These are phyloP conservation scores for Ceyx erithaca DNA, from an alignment of 2,797 vertebrate species.

Conservation along the genomic window DNA sequence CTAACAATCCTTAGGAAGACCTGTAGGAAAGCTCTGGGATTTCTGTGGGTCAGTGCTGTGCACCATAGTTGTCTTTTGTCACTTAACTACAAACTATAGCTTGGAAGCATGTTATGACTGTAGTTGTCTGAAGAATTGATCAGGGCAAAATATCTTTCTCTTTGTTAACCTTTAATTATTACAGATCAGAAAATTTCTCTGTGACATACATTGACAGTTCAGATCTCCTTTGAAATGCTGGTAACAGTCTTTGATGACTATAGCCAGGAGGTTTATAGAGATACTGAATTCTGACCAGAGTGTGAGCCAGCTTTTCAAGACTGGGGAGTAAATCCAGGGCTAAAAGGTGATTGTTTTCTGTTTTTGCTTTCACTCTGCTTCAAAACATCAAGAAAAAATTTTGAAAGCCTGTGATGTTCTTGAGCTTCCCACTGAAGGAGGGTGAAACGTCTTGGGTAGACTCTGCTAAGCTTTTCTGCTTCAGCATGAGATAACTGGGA, in stretches of 20 bases:
- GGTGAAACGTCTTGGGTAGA: not conserved
- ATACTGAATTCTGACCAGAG: not conserved
- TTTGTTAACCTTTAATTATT: not conserved
- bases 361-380: not conserved
- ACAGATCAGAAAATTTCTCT: not conserved
- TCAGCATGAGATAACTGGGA: not conserved
- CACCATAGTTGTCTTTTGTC: not conserved
- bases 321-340: not conserved
- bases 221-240: not conserved
- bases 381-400: not conserved
- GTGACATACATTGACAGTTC: not conserved
- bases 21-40: not conserved
- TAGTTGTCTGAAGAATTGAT: not conserved
- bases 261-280: not conserved
- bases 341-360: not conserved
- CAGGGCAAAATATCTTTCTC: not conserved
- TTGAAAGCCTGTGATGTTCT: not conserved
- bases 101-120: not conserved
- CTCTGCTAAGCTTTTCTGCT: not conserved
- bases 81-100: not conserved
- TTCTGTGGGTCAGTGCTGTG: not conserved
- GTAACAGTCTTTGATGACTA: not conserved
- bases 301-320: not conserved
- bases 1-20: not conserved
- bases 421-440: not conserved